Evolutionary conservation across 2,113 vertebrate species (phyloP).

Genomic region (Alethe diademata): DNA sequence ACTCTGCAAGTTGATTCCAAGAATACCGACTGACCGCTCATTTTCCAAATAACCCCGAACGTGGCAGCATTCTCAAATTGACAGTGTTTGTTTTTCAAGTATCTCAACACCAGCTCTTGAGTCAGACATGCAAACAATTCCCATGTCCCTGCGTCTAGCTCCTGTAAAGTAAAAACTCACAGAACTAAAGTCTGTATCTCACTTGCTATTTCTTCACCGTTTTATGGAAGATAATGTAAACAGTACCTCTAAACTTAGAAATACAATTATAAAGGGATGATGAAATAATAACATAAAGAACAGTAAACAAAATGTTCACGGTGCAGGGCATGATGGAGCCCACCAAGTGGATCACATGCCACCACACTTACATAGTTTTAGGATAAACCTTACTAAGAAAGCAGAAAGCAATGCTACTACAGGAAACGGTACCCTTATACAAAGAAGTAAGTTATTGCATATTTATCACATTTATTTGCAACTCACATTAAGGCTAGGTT

Average conservation of each 20-base stretch:
- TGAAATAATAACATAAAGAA: slow-evolving; percentile 54
- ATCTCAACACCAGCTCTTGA: background rate
- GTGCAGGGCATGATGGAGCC: slow-evolving; percentile 54
- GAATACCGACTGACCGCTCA: background rate
- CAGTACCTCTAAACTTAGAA: slow-evolving; percentile 51
- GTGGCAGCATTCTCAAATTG: background rate
- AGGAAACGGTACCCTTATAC: slow-evolving; percentile 54
- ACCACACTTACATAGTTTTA: slow-evolving; percentile 26
- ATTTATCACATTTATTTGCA: slow-evolving; percentile 66
- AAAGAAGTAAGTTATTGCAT: slow-evolving; percentile 69
- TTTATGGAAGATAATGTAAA: slow-evolving; percentile 61
- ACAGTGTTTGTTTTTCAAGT: slow-evolving; percentile 40
- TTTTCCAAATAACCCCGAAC: background rate
- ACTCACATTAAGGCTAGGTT: slow-evolving; percentile 64
- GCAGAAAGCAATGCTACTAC: slow-evolving; percentile 34
- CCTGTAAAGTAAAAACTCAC: background rate
- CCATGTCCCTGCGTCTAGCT: slow-evolving; percentile 1
- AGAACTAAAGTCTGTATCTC: background rate
- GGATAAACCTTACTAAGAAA: slow-evolving; percentile 28
- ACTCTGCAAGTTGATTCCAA: background rate
- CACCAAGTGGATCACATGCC: background rate
- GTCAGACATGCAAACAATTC: slow-evolving; percentile 12
- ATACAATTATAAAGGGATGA: slow-evolving; percentile 56
- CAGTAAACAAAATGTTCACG: slow-evolving; percentile 58
- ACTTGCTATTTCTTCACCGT: slow-evolving; percentile 45